A percentile compares a stretch with the other conserved stretches of the same genome.
phyloP scores from a whole-genome alignment of 2,113 vertebrate genomes.

The Sorex araneus region DNA sequence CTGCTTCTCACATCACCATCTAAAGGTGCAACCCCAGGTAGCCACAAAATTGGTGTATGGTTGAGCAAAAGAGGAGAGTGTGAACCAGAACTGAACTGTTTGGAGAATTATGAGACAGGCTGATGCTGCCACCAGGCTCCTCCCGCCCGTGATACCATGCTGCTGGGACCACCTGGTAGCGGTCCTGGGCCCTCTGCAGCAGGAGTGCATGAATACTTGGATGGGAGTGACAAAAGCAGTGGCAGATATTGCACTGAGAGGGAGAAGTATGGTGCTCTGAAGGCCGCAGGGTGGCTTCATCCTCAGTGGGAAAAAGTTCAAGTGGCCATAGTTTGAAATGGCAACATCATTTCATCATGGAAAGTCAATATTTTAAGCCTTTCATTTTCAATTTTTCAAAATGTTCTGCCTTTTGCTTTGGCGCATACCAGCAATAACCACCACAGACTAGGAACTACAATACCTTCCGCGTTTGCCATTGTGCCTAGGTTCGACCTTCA shows the following conservation, averaged over 20 bases:
- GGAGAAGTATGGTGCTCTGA: not conserved
- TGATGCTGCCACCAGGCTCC: not conserved
- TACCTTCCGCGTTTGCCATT: slow-evolving; percentile 28
- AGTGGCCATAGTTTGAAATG: not conserved
- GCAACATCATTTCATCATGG: not conserved
- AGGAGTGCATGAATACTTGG: not conserved
- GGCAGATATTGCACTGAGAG: not conserved
- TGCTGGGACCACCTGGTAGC: not conserved
- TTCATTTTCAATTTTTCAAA: not conserved
- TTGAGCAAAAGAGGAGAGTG: not conserved
- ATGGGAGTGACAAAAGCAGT: not conserved
- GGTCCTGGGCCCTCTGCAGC: not conserved
- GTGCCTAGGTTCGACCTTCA: slow-evolving; percentile 54
- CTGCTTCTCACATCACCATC: not conserved
- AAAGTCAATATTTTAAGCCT: slow-evolving; percentile 48
- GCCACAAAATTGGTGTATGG: not conserved
- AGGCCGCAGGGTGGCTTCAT: not conserved
- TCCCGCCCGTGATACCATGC: not conserved
- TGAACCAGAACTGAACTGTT: slow-evolving; percentile 9
- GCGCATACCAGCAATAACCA: slow-evolving; percentile 58
- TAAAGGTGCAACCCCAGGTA: not conserved
- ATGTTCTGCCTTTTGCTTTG: slow-evolving; percentile 11
- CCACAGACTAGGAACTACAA: slow-evolving; percentile 56
- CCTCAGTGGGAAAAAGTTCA: not conserved
- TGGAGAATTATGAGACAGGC: not conserved